Percentiles rank a stretch among this genome's conserved stretches.
Evolutionary conservation across 1,140 invertebrate species (phyloP).

Genomic region (Meloidogyne exigua): DNA sequence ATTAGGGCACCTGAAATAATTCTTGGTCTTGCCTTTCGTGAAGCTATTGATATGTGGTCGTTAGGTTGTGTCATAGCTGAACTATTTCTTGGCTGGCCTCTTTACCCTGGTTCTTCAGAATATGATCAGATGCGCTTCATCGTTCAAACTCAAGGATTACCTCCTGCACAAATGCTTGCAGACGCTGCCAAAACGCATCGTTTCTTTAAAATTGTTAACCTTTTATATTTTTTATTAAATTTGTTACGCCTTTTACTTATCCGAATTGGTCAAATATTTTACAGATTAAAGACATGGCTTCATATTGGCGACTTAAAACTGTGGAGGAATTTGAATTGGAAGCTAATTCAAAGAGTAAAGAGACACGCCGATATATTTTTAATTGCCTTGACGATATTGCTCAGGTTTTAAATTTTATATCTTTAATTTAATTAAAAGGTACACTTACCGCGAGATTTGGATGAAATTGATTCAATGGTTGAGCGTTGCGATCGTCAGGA

Average conservation of each 20-base stretch:
- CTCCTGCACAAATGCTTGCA: constrained; percentile 97
- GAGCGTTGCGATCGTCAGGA: constrained; percentile 54
- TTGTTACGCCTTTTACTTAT: background rate
- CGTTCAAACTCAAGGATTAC: constrained; percentile 85
- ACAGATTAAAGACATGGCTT: constrained; percentile 37
- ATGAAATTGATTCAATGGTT: constrained; percentile 44
- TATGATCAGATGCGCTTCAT: constrained; percentile 98
- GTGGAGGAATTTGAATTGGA: constrained; percentile 96
- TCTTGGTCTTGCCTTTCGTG: constrained; percentile 92
- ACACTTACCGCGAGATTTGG: constrained; percentile 50
- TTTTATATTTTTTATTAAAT: background rate
- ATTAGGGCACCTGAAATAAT: constrained; percentile 93
- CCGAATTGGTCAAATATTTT: constrained; percentile 17
- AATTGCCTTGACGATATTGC: constrained; percentile 98
- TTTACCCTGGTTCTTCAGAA: constrained; percentile 98
- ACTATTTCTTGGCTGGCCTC: constrained; percentile 96
- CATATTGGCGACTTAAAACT: constrained; percentile 70
- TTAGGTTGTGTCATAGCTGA: constrained; percentile 98
- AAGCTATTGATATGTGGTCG: constrained; percentile 99
- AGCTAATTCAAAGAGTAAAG: constrained; percentile 96
- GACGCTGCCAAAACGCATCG: constrained; percentile 95
- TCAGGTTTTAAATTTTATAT: constrained; percentile 66
- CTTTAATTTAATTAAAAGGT: constrained; percentile 27
- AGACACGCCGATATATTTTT: constrained; percentile 98
- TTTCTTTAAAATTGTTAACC: constrained; percentile 79